Evolutionary conservation across 2,797 vertebrate genomes (phyloP), one percentile per base, ranked within the genome.

Genomic region (Bryconaethiops microstoma): DNA sequence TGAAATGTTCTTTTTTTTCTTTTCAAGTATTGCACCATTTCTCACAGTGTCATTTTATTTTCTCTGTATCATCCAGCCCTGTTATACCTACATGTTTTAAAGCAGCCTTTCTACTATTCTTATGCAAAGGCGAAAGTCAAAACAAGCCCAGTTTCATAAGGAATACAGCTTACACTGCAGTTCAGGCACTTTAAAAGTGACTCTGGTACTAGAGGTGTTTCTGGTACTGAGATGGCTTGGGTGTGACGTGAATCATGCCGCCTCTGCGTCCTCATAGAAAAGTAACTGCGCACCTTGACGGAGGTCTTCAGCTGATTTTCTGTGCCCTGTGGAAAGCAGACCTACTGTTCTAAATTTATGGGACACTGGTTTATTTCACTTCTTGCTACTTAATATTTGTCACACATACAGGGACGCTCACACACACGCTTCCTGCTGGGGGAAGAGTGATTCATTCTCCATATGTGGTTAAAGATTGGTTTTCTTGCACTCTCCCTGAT

Each of bases 381-480:
- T 64, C 21, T 39, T 69, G 7, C 40, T 60, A 60, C 57, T 60
- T 48, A 25, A 57, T 70, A 45, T 69, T 75, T 62, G 14, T 60
- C 17, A 60, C 68, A 29, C 54, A 60, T 42, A 72, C 23, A 48
- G 45, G 64, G 48, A 54, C 4, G n/a, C 54, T 35, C 55, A 57
- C 40, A 40, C 42, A 54, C 35, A 39, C 17, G 23, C 72, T 75
- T 84, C 64, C 57, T 76, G 16, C 71, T 82, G 60, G 63, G 63
- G 82, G 74, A 59, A 25, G 29, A 68, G 62, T 84, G 83, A 90
- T 86, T 86, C 79, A 82, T 90, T 91, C 89, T 90, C 88, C 89
- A 76, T 80, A 50, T 54, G 0, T 39, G 72, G 70, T 72, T n/a
- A 71, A 40, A 35, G 68, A 80, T 83, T 80, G 76, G 77, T 87